These are phyloP conservation scores for Rhabdophis nuchalis DNA, from an alignment of 2,797 vertebrate genomes.

Conservation along the genomic window DNA sequence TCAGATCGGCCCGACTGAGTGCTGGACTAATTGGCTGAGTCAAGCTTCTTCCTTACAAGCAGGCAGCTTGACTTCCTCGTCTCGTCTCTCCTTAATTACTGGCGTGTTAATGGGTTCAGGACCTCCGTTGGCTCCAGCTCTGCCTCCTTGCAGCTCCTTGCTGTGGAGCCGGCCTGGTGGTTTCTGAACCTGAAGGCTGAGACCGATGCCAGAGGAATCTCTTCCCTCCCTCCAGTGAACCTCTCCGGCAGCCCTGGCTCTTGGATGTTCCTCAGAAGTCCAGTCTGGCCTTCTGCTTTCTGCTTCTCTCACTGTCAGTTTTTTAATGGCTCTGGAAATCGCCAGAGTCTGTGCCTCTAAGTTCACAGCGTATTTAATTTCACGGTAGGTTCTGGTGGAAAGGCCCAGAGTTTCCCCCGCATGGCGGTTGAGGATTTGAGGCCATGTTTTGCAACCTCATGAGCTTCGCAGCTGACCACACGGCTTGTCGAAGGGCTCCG, in stretches of 20 bases:
- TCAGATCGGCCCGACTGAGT: rapidly evolving
- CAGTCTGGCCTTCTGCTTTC: not conserved
- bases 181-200: not conserved
- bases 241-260: not conserved
- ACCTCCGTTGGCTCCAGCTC: not conserved
- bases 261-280: not conserved
- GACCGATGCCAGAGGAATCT: not conserved
- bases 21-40: not conserved
- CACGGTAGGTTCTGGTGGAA: not conserved
- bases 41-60: not conserved
- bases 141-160: not conserved
- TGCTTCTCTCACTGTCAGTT: not conserved
- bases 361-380: not conserved
- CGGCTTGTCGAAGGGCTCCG: not conserved
- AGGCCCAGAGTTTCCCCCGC: not conserved
- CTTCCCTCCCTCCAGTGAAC: not conserved
- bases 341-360: not conserved
- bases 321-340: not conserved
- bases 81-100: not conserved
- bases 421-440: conserved; percentile 23
- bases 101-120: not conserved
- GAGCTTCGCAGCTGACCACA: not conserved
- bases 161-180: not conserved
- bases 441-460: not conserved
- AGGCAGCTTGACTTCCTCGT: not conserved